These are phyloP conservation scores for Pelecanus crispus DNA, from an alignment of 2,113 vertebrate species.

Conservation along the genomic window DNA sequence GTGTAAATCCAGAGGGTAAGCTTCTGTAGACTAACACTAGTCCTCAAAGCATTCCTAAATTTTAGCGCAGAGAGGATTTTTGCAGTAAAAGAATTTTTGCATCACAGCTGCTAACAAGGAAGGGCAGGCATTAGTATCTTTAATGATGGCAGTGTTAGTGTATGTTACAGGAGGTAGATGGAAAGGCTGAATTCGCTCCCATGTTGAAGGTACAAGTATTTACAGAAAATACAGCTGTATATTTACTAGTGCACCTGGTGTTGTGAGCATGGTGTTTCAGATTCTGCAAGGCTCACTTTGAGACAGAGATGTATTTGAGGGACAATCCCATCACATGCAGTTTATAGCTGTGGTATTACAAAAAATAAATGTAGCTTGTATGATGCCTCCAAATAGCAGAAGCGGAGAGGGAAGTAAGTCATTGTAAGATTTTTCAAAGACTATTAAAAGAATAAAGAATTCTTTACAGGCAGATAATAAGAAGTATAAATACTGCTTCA, in stretches of 20 bases:
- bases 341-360: not conserved
- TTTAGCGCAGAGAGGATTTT: not conserved
- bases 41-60: not conserved
- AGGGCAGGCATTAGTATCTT: not conserved
- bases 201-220: not conserved
- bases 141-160: not conserved
- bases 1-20: not conserved
- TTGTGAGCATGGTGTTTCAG: not conserved
- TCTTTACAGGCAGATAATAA: not conserved
- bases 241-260: not conserved
- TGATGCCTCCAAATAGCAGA: not conserved
- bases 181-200: not conserved
- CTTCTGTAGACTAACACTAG: not conserved
- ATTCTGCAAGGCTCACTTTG: not conserved
- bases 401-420: not conserved
- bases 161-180: not conserved
- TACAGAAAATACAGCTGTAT: not conserved
- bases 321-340: not conserved
- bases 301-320: not conserved
- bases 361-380: not conserved
- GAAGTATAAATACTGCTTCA: not conserved
- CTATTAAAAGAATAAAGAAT: not conserved
- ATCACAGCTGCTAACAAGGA: not conserved
- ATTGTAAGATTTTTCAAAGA: not conserved
- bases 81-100: not conserved